These are phyloP conservation scores for silkworm (Bombyx mori) DNA, from an alignment of 1,140 invertebrate genomes.

Conservation along the genomic window ASM3026992v2 NC_085107.1:17432501-17433000, in stretches of 20 bases:
- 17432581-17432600: too few relatives aligned
- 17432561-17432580: too few relatives aligned
- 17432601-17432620: too few relatives aligned
- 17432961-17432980: slow-evolving; percentile 13
- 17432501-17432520: too few relatives aligned
- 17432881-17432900: neutral
- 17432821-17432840: neutral
- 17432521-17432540: too few relatives aligned
- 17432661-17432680: neutral
- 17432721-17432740: neutral
- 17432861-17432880: neutral
- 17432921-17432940: slow-evolving; percentile 8
- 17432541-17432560: too few relatives aligned
- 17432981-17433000: neutral
- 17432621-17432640: neutral
- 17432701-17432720: neutral
- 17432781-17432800: neutral
- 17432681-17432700: neutral
- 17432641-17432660: neutral
- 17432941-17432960: slow-evolving; percentile 13
- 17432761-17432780: neutral
- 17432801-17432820: neutral
- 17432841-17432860: neutral
- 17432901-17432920: neutral
- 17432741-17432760: neutral